Conservation (phyloP, 1,140 invertebrate species). For the Tetramorium parvispinum region DNA sequence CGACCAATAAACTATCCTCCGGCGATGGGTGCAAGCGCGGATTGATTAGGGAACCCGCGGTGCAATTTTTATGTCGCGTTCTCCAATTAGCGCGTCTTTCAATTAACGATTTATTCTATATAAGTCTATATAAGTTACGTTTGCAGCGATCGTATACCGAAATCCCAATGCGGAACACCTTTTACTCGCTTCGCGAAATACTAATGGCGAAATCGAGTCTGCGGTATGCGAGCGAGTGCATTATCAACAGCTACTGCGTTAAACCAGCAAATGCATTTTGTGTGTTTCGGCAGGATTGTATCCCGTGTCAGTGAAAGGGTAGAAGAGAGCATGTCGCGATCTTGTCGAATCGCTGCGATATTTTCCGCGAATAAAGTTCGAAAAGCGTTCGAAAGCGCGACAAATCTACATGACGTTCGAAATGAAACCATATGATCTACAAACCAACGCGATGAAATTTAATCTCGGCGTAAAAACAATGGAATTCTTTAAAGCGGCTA, state of each 20-base stretch:
- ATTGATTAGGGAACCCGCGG: not conserved
- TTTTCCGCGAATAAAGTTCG: not conserved
- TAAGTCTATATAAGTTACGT: not conserved
- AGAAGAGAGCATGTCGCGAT: not conserved
- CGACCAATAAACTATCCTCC: not conserved
- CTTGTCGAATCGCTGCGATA: constrained; percentile 15
- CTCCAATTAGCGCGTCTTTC: not conserved
- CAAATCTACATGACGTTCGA: not conserved
- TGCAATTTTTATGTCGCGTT: not conserved
- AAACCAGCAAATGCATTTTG: constrained; percentile 70
- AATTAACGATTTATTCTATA: not conserved
- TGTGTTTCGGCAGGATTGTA: constrained; percentile 57
- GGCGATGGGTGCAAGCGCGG: not conserved
- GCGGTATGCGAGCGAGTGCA: constrained; percentile 61
- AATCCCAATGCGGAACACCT: constrained; percentile 6
- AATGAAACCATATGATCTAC: not conserved
- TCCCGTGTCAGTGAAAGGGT: not conserved
- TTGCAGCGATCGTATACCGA: not conserved
- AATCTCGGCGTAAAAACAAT: not conserved
- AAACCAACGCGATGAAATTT: constrained; percentile 10
- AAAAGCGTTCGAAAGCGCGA: not conserved
- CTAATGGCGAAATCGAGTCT: constrained; percentile 68
- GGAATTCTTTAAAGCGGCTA: not conserved
- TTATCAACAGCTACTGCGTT: constrained; percentile 67
- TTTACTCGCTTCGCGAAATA: constrained; percentile 49